These are phyloP conservation scores for Sclerodermus sp. DNA, from an alignment of 2,888 invertebrate genomes.

Conservation along the genomic window DNA sequence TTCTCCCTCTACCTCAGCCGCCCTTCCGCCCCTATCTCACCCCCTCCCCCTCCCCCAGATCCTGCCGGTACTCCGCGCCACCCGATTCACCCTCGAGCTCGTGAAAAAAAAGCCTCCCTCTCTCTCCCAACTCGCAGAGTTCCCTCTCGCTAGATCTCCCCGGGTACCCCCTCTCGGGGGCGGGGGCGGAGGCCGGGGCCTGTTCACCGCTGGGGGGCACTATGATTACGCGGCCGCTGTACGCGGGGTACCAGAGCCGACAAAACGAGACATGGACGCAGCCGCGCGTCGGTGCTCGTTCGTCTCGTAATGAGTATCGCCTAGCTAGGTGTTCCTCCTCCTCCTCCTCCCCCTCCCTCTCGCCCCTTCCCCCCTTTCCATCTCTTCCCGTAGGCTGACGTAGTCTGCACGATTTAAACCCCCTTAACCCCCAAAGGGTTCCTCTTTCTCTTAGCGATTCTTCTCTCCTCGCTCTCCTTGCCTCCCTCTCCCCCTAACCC, in stretches of 20 bases:
- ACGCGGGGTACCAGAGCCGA: constrained; percentile 49
- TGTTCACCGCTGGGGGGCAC: constrained; percentile 48
- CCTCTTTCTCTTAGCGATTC: too few relatives aligned
- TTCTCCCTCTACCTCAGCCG: constrained; percentile 18
- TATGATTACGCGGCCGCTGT: constrained; percentile 50
- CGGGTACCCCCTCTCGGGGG: too few relatives aligned
- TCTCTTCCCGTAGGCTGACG: too few relatives aligned
- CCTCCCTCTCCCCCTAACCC: neutral
- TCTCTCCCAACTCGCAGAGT: too few relatives aligned
- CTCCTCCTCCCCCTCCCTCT: neutral
- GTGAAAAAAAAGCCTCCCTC: too few relatives aligned
- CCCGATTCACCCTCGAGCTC: constrained; percentile 7
- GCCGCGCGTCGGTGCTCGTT: constrained; percentile 20
- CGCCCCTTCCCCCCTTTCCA: neutral
- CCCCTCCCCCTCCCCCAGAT: neutral
- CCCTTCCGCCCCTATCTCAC: too few relatives aligned
- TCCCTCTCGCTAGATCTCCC: too few relatives aligned
- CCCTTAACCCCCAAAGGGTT: too few relatives aligned
- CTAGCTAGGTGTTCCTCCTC: constrained; percentile 21
- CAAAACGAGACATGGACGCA: constrained; percentile 47
- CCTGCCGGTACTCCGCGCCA: neutral
- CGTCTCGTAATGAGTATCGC: constrained; percentile 31
- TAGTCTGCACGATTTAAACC: too few relatives aligned
- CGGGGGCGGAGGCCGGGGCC: too few relatives aligned
- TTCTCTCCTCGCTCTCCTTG: neutral